Evolutionary conservation across 2,888 invertebrate species (phyloP).

Genomic region (Melanostoma mellinum): DNA sequence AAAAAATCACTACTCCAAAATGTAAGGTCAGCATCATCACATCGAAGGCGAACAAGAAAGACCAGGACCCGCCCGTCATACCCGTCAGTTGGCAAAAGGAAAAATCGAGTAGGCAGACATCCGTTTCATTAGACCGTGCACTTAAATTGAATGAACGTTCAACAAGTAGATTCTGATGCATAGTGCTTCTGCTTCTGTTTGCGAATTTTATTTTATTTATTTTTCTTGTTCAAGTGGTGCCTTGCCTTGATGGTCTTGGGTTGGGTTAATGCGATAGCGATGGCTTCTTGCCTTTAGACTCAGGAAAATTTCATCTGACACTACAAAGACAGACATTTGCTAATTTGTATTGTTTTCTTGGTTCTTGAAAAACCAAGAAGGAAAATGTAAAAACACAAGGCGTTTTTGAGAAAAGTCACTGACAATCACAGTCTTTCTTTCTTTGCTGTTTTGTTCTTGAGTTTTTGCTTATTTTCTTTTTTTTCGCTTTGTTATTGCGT

Average conservation of each 20-base stretch:
- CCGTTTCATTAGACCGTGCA: conserved; percentile 34
- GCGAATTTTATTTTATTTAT: conserved; percentile 14
- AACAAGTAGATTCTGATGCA: conserved; percentile 58
- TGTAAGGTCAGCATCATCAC: conserved; percentile 57
- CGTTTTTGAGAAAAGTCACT: conserved; percentile 8
- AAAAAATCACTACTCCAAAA: conserved; percentile 40
- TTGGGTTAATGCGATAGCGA: not conserved
- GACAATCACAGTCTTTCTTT: conserved; percentile 15
- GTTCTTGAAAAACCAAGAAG: conserved; percentile 22
- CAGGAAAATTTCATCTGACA: conserved; percentile 12
- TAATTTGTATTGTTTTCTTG: conserved; percentile 36
- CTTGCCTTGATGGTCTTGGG: not conserved
- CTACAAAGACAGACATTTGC: conserved; percentile 40
- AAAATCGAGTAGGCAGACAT: conserved; percentile 3
- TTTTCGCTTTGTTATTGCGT: not conserved
- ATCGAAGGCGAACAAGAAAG: conserved; percentile 7
- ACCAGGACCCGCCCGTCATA: not conserved
- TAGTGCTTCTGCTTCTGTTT: conserved; percentile 25
- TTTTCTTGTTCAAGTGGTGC: conserved; percentile 19
- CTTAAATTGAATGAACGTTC: conserved; percentile 54
- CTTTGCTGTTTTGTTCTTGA: conserved; percentile 8
- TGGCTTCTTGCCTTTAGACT: conserved; percentile 6
- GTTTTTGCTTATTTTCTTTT: not conserved
- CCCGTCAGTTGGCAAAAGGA: not conserved
- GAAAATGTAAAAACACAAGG: conserved; percentile 1